Conservation (phyloP, 2,113 vertebrate genomes). For the Scalopus aquaticus region DNA sequence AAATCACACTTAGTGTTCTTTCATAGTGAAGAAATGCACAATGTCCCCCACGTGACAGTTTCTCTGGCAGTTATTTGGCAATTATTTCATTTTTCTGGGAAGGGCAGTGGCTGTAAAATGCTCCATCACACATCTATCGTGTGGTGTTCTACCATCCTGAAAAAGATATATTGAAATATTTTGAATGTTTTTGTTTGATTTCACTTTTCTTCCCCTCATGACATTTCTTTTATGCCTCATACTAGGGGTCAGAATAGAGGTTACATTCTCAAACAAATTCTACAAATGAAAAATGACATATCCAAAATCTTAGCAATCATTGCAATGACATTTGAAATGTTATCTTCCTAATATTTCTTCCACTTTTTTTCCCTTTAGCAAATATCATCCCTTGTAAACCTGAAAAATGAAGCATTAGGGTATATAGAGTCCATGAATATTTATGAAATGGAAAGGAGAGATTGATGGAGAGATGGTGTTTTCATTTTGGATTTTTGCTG, state of each 20-base stretch:
- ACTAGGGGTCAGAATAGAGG: neutral
- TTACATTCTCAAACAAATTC: neutral
- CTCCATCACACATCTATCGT: neutral
- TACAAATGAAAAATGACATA: neutral
- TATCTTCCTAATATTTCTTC: neutral
- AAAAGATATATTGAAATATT: conserved; percentile 1
- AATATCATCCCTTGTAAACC: neutral
- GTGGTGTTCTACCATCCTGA: neutral
- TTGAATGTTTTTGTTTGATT: neutral
- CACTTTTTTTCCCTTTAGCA: neutral
- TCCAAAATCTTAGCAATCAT: neutral
- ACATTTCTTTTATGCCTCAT: neutral
- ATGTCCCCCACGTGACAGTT: neutral
- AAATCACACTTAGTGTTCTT: neutral
- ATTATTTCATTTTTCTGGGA: conserved; percentile 40
- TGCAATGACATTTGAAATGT: neutral
- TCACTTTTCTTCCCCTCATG: neutral
- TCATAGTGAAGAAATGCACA: neutral
- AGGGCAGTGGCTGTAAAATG: neutral
- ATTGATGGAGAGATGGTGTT: neutral
- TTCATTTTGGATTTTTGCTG: neutral
- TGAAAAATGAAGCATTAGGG: neutral
- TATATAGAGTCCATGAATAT: neutral
- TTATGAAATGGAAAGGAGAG: neutral
- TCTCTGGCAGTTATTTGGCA: neutral